These are phyloP conservation scores for Hemicentrotus pulcherrimus DNA, from an alignment of 35 echinoderm and acorn worm species.

Conservation along the genomic window DNA sequence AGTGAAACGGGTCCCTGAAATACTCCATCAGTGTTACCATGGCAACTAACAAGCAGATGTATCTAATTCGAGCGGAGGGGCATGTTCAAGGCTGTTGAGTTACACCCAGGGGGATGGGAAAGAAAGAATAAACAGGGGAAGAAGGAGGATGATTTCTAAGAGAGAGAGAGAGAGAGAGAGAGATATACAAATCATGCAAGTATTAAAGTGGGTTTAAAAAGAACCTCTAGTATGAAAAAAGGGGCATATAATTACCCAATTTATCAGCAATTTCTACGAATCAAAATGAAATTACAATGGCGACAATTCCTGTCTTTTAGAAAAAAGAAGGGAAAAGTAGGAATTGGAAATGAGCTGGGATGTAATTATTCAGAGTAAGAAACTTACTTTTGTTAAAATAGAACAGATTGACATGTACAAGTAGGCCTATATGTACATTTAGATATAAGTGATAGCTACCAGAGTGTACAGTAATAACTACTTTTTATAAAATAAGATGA, in stretches of 20 bases:
- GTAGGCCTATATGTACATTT: too few species aligned
- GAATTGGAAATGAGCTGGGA: too few species aligned
- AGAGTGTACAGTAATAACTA: too few species aligned
- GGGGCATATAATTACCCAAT: background rate
- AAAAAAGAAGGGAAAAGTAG: background rate
- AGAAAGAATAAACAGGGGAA: background rate
- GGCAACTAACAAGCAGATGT: slow-evolving; percentile 49
- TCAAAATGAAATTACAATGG: background rate
- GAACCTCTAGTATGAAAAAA: background rate
- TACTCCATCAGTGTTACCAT: slow-evolving; percentile 20
- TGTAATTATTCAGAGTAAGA: too few species aligned
- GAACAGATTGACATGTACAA: too few species aligned
- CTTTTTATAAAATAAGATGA: too few species aligned
- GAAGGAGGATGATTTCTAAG: background rate
- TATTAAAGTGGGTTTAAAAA: background rate
- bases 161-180: background rate
- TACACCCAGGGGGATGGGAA: slow-evolving; percentile 22
- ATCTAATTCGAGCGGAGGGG: slow-evolving; percentile 37
- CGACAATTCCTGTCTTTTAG: background rate
- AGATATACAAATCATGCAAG: background rate
- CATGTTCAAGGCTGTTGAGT: slow-evolving; percentile 40
- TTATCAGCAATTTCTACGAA: background rate
- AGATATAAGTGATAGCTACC: too few species aligned
- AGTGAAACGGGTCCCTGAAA: background rate
- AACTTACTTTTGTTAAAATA: too few species aligned